A percentile compares a stretch with the other conserved stretches of the same genome.
These are phyloP conservation scores for Melipona bicolor DNA, from an alignment of 2,888 invertebrate genomes.

Conservation along the genomic window DNA sequence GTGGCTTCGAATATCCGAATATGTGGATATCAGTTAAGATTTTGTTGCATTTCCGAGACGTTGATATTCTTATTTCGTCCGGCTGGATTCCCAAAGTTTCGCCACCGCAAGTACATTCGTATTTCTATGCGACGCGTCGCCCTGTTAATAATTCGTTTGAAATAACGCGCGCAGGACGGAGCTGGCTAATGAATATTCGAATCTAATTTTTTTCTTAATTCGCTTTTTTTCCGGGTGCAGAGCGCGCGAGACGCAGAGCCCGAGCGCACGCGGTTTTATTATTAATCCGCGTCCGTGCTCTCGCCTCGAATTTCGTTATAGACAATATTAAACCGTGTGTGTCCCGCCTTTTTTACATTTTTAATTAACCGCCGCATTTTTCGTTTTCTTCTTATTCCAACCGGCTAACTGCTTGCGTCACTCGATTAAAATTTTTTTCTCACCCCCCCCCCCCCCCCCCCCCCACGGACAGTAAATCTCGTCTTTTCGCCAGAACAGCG, in stretches of 20 bases:
- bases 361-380: constrained; percentile 54
- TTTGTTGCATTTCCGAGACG: too few species aligned
- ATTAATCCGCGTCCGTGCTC: constrained; percentile 56
- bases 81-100: too few species aligned
- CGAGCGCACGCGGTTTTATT: constrained; percentile 39
- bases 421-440: constrained; percentile 44
- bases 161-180: constrained; percentile 17
- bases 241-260: neutral
- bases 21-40: too few species aligned
- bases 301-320: constrained; percentile 55
- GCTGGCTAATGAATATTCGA: constrained; percentile 58
- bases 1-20: too few species aligned
- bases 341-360: constrained; percentile 51
- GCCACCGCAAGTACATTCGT: too few species aligned
- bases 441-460: neutral
- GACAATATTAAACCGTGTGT: constrained; percentile 46
- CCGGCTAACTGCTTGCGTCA: constrained; percentile 31
- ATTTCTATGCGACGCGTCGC: constrained; percentile 24
- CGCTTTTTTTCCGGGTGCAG: neutral
- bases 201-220: constrained; percentile 59
- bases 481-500: neutral
- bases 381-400: neutral
- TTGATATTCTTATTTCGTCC: too few species aligned
- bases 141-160: constrained; percentile 50
- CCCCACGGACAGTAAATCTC: neutral